A percentile compares a stretch with the other conserved stretches of the same genome.
Conservation (phyloP, 2,797 vertebrate species). For the Rhadinocentrus ornatus region DNA sequence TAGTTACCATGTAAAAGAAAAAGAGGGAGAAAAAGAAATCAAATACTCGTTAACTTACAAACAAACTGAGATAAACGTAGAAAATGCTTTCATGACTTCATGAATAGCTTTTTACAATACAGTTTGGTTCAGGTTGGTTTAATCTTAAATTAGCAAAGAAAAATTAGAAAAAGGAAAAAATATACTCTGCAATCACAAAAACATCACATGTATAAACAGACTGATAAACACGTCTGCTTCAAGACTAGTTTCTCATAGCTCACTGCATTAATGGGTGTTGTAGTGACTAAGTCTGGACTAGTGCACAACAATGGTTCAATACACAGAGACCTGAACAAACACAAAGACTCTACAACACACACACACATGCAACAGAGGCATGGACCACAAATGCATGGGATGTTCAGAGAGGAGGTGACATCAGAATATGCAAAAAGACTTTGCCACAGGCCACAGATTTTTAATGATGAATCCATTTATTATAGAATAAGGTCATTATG, state of each 20-base stretch:
- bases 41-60: not conserved
- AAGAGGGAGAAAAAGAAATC: not conserved
- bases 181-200: conserved; percentile 42
- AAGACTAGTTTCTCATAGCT: conserved; percentile 33
- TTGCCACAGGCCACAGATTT: conserved; percentile 92
- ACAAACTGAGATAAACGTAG: conserved; percentile 1
- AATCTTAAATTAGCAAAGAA: conserved; percentile 32
- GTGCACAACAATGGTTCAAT: conserved; percentile 29
- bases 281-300: conserved; percentile 41
- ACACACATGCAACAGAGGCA: conserved; percentile 50
- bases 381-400: conserved; percentile 63
- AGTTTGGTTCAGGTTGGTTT: conserved; percentile 23
- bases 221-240: conserved; percentile 66
- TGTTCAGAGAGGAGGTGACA: conserved; percentile 89
- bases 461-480: conserved; percentile 95
- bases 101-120: conserved; percentile 19
- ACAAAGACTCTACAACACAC: conserved; percentile 15
- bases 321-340: conserved; percentile 34
- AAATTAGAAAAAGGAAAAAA: conserved; percentile 30
- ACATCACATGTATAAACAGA: conserved; percentile 57
- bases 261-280: conserved; percentile 47
- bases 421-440: conserved; percentile 97
- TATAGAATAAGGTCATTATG: conserved; percentile 81
- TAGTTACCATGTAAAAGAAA: not conserved
- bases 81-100: conserved; percentile 18